Evolutionary conservation across 2,797 vertebrate species (phyloP), one percentile per base, ranked within the genome.

Genomic region (Alcedo atthis): DNA sequence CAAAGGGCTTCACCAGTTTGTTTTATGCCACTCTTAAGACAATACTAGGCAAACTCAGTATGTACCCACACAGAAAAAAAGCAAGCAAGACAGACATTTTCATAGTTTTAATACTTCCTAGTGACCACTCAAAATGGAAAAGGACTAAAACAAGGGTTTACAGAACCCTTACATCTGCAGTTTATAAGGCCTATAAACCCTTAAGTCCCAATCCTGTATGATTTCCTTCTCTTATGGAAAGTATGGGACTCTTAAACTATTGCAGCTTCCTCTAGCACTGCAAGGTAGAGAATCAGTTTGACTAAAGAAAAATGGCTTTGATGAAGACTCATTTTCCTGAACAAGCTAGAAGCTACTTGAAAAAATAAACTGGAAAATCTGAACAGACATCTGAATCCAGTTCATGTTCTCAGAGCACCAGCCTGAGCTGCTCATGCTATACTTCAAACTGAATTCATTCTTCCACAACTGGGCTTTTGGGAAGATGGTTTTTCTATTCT

Each of bases 311-410:
- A 89, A 43, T 4, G 8, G 55, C 26, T 87, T 82, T 70, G 32
- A 58, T 70, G 37, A 13, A 93, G 66, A 71, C 28, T 88, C 4
- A 11, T 68, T 95, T 88, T 80, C 58, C 76, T 71, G 49, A 86
- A 21, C 57, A 71, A 71, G 19, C 45, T 45, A 35, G 43, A 45
- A 32, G 25, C 20, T 80, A 69, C 69, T 78, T 81, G 55, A 85
- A 93, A 81, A 89, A 87, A 87, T 85, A 80, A 96, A 89, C 48
- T 57, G 40, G 74, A 70, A 93, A 91, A 94, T 68, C n/a, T 48
- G 86, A 94, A 76, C 13, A 75, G 54, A 92, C 49, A 85, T 79
- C 73, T 45, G 69, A 94, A 85, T 73, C 69, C 64, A 82, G 61
- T 24, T 57, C 0, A 0, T 26, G 75, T 7, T 86, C 81, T 85